Conservation (phyloP, 30 jellyfish, hydroid and myxozoan species). For the Hydra vulgaris region DNA sequence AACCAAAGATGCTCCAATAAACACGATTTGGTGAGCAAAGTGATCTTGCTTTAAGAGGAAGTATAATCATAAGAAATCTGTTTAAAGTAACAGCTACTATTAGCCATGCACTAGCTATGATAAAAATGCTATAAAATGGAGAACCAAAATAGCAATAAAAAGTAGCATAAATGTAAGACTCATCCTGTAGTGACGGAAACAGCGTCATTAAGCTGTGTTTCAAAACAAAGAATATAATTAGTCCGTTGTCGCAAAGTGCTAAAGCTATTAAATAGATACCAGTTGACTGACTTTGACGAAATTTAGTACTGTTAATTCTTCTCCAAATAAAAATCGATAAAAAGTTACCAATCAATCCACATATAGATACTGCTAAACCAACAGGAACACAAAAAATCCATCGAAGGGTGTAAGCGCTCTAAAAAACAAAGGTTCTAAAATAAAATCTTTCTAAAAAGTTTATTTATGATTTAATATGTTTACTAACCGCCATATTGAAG, state of each 20-base stretch:
- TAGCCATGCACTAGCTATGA: conserved; percentile 67
- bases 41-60: conserved; percentile 53
- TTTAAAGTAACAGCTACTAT: conserved; percentile 65
- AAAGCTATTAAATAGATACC: conserved; percentile 51
- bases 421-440: no score
- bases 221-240: conserved; percentile 52
- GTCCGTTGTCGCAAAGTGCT: conserved; percentile 68
- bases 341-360: conserved; percentile 64
- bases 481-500: no score
- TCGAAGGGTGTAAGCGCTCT: conserved; percentile 18
- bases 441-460: no score
- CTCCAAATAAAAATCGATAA: conserved; percentile 57
- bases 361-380: conserved; percentile 47
- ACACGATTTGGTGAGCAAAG: conserved; percentile 51
- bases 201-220: conserved; percentile 41
- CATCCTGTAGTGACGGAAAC: conserved; percentile 23
- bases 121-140: conserved; percentile 55
- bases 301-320: conserved; percentile 39
- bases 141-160: conserved; percentile 50
- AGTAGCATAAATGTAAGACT: conserved; percentile 40
- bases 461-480: no score
- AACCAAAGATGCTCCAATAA: conserved; percentile 47
- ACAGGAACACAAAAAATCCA: conserved; percentile 86
- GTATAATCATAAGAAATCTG: conserved; percentile 58
- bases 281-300: conserved; percentile 47